Evolutionary conservation across 2,888 invertebrate species (phyloP), one percentile per base, ranked within the genome.

Genomic region (Hipparchia semele): DNA sequence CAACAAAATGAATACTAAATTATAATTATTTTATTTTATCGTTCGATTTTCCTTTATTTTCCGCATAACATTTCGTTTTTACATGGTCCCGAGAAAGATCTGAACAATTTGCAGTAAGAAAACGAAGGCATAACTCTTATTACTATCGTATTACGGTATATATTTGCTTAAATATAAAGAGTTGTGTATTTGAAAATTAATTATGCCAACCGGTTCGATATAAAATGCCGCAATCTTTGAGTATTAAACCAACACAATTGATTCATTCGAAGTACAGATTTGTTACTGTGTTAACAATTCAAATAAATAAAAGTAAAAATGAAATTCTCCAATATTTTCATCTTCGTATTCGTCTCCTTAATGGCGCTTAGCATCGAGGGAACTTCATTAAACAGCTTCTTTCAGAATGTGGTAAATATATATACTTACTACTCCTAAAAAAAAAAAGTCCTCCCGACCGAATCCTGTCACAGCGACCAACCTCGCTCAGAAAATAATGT

Each of bases 401-500:
- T 87, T 51, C 87, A 87, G 76, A 87, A 85, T 82, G 74, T 87
- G 75, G 87, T 88, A 80, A 86, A 84, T 84, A 56, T 71, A 4
- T 39, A 49, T 66, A 66, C 3, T 4, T 49, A 7, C 1, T 6
- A 49, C 49, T 5, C 39, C 39, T 39, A 2, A 39, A 39, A 39
- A 1, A 39, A 23, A 23, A 23, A 23, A 23, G 23, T 23, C 23
- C 23, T 23, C 0, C 23, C 23, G 23, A 23, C 23, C 23, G 23
- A 23, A 23, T 23, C 23, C 23, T 23, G 23, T 23, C 23, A 23
- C 23, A 23, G 23, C 23, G 23, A 23, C 23, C 23, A 23, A 23
- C 23, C 23, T 23, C 23, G 23, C 23, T 23, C 23, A 23, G 23
- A 23, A 23, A 23, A 23, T 1, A 23, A 23, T 23, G 23, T 23